Base-by-base conservation (phyloP, 2,113 vertebrate genomes). In the Pygoscelis antarcticus region DNA sequence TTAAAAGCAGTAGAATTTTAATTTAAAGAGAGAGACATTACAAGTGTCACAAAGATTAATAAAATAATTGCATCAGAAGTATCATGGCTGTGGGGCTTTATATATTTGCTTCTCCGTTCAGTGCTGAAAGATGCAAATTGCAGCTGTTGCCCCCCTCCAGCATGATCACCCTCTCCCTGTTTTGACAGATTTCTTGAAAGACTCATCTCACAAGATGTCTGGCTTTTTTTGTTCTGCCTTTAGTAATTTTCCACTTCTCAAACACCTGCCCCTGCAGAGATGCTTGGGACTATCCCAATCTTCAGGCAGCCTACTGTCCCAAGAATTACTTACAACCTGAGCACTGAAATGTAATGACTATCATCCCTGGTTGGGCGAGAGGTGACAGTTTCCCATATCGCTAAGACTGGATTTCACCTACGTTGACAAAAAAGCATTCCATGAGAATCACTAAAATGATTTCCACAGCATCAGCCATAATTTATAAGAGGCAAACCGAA, bases 161-260 rank as follows among this genome's bases (percentile, higher is more conserved):
- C 92, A 66, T 7, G 90, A 87, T 96, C 92, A 93, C 78, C 85
- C 87, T 90, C 54, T 96, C 90, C 62, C 54, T 96, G 92, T 96
- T 96, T 96, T 96, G 96, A 96, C 96, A 97, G 88, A 90, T 96
- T 94, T 93, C 88, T 78, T 88, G 72, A 95, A 93, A 95, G 85
- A 55, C 60, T 94, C 68, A 70, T 87, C 79, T 95, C 96, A 92
- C 95, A 97, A 96, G 93, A 96, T 93, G 92, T 95, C 90, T 97
- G 86, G 64, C 38, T 78, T 83, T 83, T 93, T 95, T 84, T 83
- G 64, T 93, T 95, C 90, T 94, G 93, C 85, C 86, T 94, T 88
- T 71, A 95, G 95, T 81, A 86, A 96, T 96, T 96, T 95, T 97
- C 88, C 83, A 60, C 51, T 93, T 77, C 79, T 86, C 86, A 75